These are phyloP conservation scores for Ficedula albicollis DNA, from an alignment of 2,797 vertebrate genomes.

Conservation along the genomic window DNA sequence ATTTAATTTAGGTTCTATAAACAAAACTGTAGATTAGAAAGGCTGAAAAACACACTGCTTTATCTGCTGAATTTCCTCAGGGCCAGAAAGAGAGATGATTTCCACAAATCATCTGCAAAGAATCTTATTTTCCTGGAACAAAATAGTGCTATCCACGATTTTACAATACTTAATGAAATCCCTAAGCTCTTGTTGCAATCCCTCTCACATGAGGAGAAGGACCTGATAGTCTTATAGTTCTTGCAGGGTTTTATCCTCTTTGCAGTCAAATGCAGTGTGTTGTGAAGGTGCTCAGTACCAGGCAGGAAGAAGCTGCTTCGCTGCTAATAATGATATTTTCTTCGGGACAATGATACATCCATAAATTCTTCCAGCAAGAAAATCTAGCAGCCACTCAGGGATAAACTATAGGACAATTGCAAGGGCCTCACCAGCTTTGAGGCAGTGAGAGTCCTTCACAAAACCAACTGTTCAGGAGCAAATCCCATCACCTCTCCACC, in stretches of 20 bases:
- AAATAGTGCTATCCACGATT: background rate
- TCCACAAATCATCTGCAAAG: background rate
- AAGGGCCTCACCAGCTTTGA: conserved; percentile 50
- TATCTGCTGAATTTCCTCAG: background rate
- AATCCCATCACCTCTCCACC: conserved; percentile 58
- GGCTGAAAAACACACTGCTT: background rate
- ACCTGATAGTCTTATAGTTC: background rate
- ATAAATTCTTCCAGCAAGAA: background rate
- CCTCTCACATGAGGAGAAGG: background rate
- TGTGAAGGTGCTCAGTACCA: background rate
- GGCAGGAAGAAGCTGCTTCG: background rate
- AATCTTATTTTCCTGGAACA: conserved; percentile 19
- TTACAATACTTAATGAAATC: background rate
- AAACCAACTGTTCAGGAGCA: conserved; percentile 56
- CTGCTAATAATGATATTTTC: background rate
- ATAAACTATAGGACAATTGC: conserved; percentile 26
- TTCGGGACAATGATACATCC: background rate
- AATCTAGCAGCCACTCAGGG: background rate
- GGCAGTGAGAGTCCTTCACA: conserved; percentile 49
- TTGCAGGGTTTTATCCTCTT: background rate
- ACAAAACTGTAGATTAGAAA: conserved; percentile 33
- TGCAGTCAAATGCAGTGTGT: background rate
- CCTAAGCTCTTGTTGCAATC: background rate
- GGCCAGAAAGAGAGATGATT: background rate
- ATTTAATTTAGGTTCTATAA: conserved; percentile 56